Evolutionary conservation across 2,888 invertebrate genomes (phyloP).

Genomic region (Sphaerophoria taeniata): DNA sequence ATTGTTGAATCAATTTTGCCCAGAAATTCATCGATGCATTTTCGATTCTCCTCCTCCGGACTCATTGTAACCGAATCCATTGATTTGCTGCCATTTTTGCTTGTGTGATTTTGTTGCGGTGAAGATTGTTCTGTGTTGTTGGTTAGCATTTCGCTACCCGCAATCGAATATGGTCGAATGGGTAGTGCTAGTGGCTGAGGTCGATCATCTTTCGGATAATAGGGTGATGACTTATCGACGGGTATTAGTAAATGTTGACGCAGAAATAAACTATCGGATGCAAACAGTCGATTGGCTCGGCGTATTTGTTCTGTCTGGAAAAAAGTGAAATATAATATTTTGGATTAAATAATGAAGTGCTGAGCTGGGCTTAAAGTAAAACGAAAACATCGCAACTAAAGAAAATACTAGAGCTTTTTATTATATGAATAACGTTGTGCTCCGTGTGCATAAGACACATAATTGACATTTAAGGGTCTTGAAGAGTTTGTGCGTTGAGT

Average conservation of each 20-base stretch:
- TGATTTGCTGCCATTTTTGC: slow-evolving; percentile 81
- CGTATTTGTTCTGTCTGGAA: slow-evolving; percentile 96
- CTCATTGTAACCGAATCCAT: slow-evolving; percentile 85
- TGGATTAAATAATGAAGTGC: background rate
- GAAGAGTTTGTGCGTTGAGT: no score
- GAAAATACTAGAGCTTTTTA: no score
- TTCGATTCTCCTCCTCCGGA: slow-evolving; percentile 89
- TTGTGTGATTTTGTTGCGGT: slow-evolving; percentile 77
- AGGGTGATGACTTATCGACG: slow-evolving; percentile 87
- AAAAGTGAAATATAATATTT: slow-evolving; percentile 75
- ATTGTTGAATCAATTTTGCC: slow-evolving; percentile 93
- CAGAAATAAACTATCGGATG: slow-evolving; percentile 96
- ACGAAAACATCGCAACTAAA: background rate
- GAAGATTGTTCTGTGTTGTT: slow-evolving; percentile 75
- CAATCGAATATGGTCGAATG: slow-evolving; percentile 85
- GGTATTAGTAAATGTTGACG: slow-evolving; percentile 95
- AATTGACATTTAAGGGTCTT: no score
- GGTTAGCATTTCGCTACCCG: slow-evolving; percentile 81
- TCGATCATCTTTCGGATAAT: slow-evolving; percentile 84
- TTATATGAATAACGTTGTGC: no score
- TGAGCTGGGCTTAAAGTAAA: background rate
- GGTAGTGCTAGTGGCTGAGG: slow-evolving; percentile 82
- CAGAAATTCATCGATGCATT: slow-evolving; percentile 90
- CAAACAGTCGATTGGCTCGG: slow-evolving; percentile 94
- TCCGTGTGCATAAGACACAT: no score